phyloP scores from a whole-genome alignment of 53 echinoderm and acorn worm genomes.

The Echinarachnius parma region DNA sequence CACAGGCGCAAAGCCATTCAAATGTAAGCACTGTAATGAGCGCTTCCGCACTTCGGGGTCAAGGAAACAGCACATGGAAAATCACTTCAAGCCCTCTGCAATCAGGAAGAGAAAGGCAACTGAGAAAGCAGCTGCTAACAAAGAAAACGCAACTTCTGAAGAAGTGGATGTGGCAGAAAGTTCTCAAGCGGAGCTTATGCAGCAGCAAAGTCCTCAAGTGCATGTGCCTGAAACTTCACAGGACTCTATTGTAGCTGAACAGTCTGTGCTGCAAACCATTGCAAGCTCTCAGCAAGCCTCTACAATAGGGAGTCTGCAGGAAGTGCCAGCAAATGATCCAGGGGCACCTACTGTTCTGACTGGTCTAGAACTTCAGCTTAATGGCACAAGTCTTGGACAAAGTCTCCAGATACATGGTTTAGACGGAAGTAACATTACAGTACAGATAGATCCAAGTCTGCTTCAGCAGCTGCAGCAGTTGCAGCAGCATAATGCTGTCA shows the following conservation, averaged over 20 bases:
- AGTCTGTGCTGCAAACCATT: conserved; percentile 31
- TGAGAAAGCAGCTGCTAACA: conserved; percentile 44
- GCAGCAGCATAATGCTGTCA: conserved; percentile 89
- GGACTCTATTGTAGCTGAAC: conserved; percentile 36
- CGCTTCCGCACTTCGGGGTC: conserved; percentile 93
- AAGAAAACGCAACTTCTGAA: conserved; percentile 33
- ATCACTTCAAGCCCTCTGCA: conserved; percentile 68
- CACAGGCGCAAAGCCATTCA: conserved; percentile 95
- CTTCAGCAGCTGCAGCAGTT: conserved; percentile 95
- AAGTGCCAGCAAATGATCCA: conserved; percentile 47
- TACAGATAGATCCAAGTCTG: conserved; percentile 89
- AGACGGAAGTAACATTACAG: conserved; percentile 85
- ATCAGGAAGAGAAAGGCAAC: conserved; percentile 56
- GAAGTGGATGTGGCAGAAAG: conserved; percentile 49
- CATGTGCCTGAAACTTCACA: no score
- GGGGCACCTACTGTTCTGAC: conserved; percentile 78
- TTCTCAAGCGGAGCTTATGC: no score
- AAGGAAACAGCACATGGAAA: conserved; percentile 86
- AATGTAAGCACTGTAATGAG: conserved; percentile 86
- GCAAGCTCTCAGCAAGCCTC: conserved; percentile 25
- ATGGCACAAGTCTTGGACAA: conserved; percentile 69
- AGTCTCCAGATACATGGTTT: conserved; percentile 80
- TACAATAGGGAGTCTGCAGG: conserved; percentile 52
- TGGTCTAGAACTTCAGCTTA: conserved; percentile 85
- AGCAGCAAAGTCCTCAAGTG: no score